Percentiles rank a stretch among this genome's conserved stretches.
Evolutionary conservation across 1,140 invertebrate genomes (phyloP).

Genomic region (Artemia franciscana): DNA sequence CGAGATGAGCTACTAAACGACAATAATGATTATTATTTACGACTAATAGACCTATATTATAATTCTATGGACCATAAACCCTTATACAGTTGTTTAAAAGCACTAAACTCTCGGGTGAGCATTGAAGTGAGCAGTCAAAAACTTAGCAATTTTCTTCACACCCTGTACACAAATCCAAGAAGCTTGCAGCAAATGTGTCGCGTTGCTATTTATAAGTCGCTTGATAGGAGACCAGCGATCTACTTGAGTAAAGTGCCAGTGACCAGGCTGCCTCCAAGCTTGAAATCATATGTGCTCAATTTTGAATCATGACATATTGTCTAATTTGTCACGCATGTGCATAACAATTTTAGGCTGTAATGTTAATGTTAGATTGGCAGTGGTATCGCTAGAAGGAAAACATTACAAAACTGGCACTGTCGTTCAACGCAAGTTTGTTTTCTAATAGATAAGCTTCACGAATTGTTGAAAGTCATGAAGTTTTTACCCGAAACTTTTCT

Average conservation of each 20-base stretch:
- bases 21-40: slow-evolving; percentile 31
- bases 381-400: no score
- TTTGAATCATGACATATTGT: slow-evolving; percentile 29
- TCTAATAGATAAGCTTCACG: no score
- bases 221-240: slow-evolving; percentile 32
- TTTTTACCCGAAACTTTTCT: no score
- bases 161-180: slow-evolving; percentile 33
- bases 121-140: slow-evolving; percentile 35
- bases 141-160: slow-evolving; percentile 31
- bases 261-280: slow-evolving; percentile 26
- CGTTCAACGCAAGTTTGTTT: no score
- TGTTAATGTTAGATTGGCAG: no score
- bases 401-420: no score
- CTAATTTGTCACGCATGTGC: no score
- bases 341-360: no score
- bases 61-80: slow-evolving; percentile 34
- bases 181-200: slow-evolving; percentile 36
- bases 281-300: slow-evolving; percentile 42
- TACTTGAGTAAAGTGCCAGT: slow-evolving; percentile 34
- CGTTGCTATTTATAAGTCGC: slow-evolving; percentile 33
- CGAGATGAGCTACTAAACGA: slow-evolving; percentile 37
- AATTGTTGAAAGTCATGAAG: no score
- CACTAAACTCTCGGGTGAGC: slow-evolving; percentile 32
- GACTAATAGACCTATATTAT: slow-evolving; percentile 38
- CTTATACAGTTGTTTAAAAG: slow-evolving; percentile 31